Evolutionary conservation across 1,140 invertebrate species (phyloP).

Genomic region (Calliopsis andreniformis): DNA sequence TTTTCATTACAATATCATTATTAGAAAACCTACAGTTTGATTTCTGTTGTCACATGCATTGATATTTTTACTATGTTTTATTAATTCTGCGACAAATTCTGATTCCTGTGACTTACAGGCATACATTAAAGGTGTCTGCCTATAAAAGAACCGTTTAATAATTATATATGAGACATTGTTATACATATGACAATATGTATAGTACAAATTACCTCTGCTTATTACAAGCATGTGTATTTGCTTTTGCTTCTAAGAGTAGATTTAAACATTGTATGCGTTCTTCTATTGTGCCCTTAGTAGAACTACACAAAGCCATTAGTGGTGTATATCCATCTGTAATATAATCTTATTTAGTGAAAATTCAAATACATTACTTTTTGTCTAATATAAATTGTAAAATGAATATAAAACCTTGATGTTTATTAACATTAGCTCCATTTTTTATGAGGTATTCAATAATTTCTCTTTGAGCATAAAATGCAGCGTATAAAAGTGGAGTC

Average conservation of each 20-base stretch:
- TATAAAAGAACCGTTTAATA: slow-evolving; percentile 53
- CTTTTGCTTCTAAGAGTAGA: slow-evolving; percentile 67
- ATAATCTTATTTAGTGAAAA: slow-evolving; percentile 18
- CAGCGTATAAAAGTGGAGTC: slow-evolving; percentile 75
- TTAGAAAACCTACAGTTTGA: slow-evolving; percentile 79
- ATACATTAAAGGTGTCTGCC: slow-evolving; percentile 83
- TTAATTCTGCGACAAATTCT: slow-evolving; percentile 78
- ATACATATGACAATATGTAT: slow-evolving; percentile 13
- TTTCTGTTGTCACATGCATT: slow-evolving; percentile 81
- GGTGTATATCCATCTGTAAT: slow-evolving; percentile 82
- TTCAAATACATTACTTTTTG: slow-evolving; percentile 62
- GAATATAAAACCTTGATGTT: slow-evolving; percentile 69
- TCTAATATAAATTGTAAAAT: slow-evolving; percentile 31
- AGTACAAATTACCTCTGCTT: slow-evolving; percentile 68
- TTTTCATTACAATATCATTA: slow-evolving; percentile 3
- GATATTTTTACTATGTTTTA: slow-evolving; percentile 79
- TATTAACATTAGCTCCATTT: slow-evolving; percentile 75
- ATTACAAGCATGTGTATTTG: slow-evolving; percentile 69
- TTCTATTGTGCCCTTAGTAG: slow-evolving; percentile 45
- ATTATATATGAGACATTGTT: slow-evolving; percentile 15
- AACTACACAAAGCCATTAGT: slow-evolving; percentile 79
- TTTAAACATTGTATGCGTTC: slow-evolving; percentile 68
- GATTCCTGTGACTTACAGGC: slow-evolving; percentile 77
- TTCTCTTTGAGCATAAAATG: slow-evolving; percentile 64
- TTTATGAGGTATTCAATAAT: slow-evolving; percentile 71